These are phyloP conservation scores for Criorhina ranunculi DNA, from an alignment of 2,888 invertebrate species.

Conservation along the genomic window DNA sequence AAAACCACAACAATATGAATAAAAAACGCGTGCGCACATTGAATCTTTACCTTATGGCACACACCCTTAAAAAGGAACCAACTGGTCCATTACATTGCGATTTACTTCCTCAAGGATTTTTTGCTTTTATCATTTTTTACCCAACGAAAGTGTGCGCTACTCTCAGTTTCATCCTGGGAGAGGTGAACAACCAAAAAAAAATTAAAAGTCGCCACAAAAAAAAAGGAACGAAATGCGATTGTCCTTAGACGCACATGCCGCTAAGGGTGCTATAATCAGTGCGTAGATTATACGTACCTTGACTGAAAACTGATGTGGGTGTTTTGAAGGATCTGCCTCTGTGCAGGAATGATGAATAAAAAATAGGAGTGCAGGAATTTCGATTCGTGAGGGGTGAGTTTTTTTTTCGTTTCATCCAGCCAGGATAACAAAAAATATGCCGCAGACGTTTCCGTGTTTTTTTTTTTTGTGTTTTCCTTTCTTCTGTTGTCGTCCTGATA, in stretches of 20 bases:
- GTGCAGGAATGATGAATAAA: not conserved
- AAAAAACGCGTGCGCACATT: conserved; percentile 51
- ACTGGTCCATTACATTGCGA: conserved; percentile 66
- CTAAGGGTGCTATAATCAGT: conserved; percentile 65
- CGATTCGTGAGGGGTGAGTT: conserved; percentile 49
- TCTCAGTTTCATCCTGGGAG: conserved; percentile 59
- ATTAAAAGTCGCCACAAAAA: conserved; percentile 31
- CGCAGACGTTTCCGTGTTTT: conserved; percentile 70
- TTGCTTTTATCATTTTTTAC: conserved; percentile 12
- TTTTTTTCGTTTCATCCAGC: conserved; percentile 42
- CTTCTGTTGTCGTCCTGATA: conserved; percentile 22
- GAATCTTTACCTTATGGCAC: conserved; percentile 64
- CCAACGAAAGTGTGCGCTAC: conserved; percentile 67
- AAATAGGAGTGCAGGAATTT: conserved; percentile 46
- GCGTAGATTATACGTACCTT: conserved; percentile 52
- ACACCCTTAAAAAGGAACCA: conserved; percentile 54
- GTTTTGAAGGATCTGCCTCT: conserved; percentile 46
- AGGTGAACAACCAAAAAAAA: not conserved
- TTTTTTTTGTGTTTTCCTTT: conserved; percentile 10
- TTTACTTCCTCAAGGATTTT: conserved; percentile 63
- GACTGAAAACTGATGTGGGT: conserved; percentile 60
- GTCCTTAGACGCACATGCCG: conserved; percentile 63
- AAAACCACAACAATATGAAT: conserved; percentile 52
- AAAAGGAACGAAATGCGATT: conserved; percentile 23
- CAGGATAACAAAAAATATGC: conserved; percentile 17